Evolutionary conservation across 2,797 vertebrate species (phyloP), one percentile per base, ranked within the genome.

Genomic region (Sebastes miniatus): DNA sequence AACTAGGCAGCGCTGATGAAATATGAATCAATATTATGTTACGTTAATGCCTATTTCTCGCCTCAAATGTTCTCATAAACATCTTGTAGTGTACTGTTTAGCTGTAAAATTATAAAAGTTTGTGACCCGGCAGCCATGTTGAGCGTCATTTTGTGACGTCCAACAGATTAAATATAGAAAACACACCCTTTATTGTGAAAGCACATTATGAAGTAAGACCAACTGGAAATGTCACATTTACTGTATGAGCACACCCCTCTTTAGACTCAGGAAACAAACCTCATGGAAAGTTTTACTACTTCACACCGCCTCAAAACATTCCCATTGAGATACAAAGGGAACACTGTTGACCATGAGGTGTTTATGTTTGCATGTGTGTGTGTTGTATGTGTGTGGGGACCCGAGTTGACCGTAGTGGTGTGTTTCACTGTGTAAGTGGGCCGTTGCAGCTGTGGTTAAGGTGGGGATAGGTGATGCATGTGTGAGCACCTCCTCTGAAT

Each of bases 251-350:
- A 54, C 36, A 34, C 5, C 54, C 8, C 20, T 61, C 27, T 59
- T 74, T 6, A 68, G 11, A 43, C 29, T 69, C n/a, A 52, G 43
- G 25, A 76, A 76, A 56, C 25, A 63, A 34, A 63, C 61, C 13
- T 73, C 66, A 63, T 69, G 83, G 66, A 83, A 86, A 69, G 31
- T 66, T 79, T 78, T 14, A 69, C 32, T 10, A 3, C 27, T 25
- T 76, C 57, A 52, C 47, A 50, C 34, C 3, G 3, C 31, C 39
- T n/a, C 14, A 4, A 27, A 32, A 75, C 31, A 50, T 67, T 67
- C 73, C 29, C 9, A 36, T 6, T 39, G 5, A 2, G 18, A 73
- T 7, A 8, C 65, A 86, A 66, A 67, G 25, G 43, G 8, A 57
- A 6, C 73, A 59, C 20, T 86, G 73, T 59, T 27, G 57, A 56